Evolutionary conservation across 2,113 vertebrate genomes (phyloP), one percentile per base, ranked within the genome.

Genomic region (Ranitomeya variabilis): DNA sequence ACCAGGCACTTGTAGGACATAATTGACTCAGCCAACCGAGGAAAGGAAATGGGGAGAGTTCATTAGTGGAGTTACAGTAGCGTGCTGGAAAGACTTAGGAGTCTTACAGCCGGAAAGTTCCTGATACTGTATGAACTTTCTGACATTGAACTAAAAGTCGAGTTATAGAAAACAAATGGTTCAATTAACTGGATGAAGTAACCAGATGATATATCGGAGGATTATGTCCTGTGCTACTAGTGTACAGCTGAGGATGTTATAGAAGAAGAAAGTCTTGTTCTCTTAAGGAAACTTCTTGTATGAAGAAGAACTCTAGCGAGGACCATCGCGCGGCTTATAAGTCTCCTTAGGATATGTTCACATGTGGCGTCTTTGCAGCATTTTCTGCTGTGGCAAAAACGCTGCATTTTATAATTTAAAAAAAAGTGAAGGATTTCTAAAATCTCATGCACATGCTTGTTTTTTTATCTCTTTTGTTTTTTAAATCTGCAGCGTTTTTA

Each of bases 31-130:
- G 8, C n/a, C 64, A 83, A 10, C 45, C 81, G 54, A 54, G 62
- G 81, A 83, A 0, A 23, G 81, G 21, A 83, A 66, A 51, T 52
- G 16, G 66, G 18, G 19, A 13, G 4, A 14, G 62, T 51, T 83
- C 51, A 69, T 83, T 69, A 69, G 21, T 54, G 64, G 45, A 83
- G 62, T 67, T 83, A 83, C 64, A 67, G 81, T 83, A 83, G 80
- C 81, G 16, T 83, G 81, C 4, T 54, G 18, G 62, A 64, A 54
- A 54, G 51, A 55, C 79, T 62, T 13, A 60, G 37, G 81, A 1
- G 62, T 16, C n/a, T 83, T 16, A 83, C 45, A 83, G 54, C 45
- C 59, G 11, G 37, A 69, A 3, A 45, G 13, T 52, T 83, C n/a
- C 23, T 66, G 19, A 66, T 21, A 52, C 21, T 83, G 0, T 54